Evolutionary conservation across 2,797 vertebrate genomes (phyloP).

Genomic region (Xerus rutilus): DNA sequence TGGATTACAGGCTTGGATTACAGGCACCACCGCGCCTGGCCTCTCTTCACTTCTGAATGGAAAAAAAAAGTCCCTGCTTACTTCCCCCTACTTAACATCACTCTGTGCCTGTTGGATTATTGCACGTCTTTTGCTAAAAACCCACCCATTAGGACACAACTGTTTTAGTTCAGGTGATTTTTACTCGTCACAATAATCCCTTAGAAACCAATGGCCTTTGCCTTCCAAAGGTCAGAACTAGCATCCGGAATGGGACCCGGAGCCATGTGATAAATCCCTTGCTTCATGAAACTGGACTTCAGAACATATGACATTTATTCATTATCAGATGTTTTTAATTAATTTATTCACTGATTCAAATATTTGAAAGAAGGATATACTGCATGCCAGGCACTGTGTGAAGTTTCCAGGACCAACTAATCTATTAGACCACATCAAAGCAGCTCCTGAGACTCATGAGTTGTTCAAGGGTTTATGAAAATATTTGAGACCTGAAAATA

Average conservation of each 20-base stretch:
- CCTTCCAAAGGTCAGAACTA: conserved; percentile 30
- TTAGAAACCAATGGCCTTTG: conserved; percentile 31
- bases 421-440: conserved; percentile 57
- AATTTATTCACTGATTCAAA: conserved; percentile 49
- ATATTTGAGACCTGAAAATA: conserved; percentile 71
- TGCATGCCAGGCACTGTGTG: background rate
- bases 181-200: background rate
- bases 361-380: conserved; percentile 43
- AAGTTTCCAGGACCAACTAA: background rate
- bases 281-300: background rate
- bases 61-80: background rate
- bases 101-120: background rate
- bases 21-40: too few species aligned
- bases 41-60: background rate
- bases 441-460: background rate
- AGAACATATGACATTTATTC: background rate
- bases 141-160: background rate
- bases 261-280: background rate
- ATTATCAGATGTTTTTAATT: conserved; percentile 44
- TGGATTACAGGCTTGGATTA: too few species aligned
- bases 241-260: background rate
- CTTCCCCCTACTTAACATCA: background rate
- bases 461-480: conserved; percentile 59
- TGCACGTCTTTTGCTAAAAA: background rate
- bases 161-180: background rate